Evolutionary conservation across 2,113 vertebrate genomes (phyloP).

Genomic region (Spea multiplicata): DNA sequence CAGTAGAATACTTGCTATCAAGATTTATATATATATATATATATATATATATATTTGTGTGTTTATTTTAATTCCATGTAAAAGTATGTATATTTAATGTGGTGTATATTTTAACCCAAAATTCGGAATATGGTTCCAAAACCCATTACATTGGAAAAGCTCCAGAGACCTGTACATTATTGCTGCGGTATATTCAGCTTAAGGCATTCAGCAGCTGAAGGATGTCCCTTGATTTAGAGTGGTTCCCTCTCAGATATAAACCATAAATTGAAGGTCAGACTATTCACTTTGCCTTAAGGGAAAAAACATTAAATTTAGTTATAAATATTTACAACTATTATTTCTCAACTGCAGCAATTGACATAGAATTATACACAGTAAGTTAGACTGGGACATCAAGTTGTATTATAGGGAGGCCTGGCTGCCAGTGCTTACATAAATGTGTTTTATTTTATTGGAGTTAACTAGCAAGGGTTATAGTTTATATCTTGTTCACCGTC

Average conservation of each 20-base stretch:
- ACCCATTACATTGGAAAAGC: not conserved
- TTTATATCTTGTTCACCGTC: too few relatives aligned
- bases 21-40: too few relatives aligned
- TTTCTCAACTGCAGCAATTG: constrained; percentile 23
- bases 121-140: not conserved
- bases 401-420: not conserved
- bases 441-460: not conserved
- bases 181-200: not conserved
- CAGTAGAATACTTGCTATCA: too few relatives aligned
- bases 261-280: constrained; percentile 43
- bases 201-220: constrained; percentile 11
- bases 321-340: constrained; percentile 37
- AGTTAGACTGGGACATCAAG: not conserved
- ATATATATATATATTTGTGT: too few relatives aligned
- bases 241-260: constrained; percentile 5
- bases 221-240: constrained; percentile 7
- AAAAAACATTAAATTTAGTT: constrained; percentile 37
- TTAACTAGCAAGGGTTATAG: not conserved
- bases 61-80: too few relatives aligned
- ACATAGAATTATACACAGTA: constrained; percentile 10
- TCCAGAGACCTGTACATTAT: not conserved
- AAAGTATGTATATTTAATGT: too few relatives aligned
- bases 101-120: too few relatives aligned
- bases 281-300: constrained; percentile 31
- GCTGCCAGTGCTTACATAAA: constrained; percentile 2